Evolutionary conservation across 2,797 vertebrate genomes (phyloP).

Genomic region (Schizopygopsis pylzovi): DNA sequence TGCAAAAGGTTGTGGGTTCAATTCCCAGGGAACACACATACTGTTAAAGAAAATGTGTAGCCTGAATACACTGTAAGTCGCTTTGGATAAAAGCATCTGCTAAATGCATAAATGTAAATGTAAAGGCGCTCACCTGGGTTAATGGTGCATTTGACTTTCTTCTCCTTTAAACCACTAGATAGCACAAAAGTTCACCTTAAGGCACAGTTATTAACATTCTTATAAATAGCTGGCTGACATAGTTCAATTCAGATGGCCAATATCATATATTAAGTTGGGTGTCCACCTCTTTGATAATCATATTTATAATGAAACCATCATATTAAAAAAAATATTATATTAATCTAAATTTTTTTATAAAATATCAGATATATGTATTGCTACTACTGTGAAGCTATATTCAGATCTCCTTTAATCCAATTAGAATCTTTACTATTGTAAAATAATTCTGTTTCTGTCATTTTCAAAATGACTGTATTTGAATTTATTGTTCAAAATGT

Average conservation of each 20-base stretch:
- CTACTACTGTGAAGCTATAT: background rate
- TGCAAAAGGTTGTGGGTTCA: no score
- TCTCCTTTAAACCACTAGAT: background rate
- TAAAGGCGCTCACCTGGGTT: background rate
- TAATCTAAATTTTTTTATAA: background rate
- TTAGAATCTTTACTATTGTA: no score
- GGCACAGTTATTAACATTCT: background rate
- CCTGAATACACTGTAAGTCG: no score
- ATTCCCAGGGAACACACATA: no score
- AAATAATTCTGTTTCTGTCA: no score
- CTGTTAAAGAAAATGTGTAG: no score
- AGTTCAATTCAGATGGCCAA: background rate
- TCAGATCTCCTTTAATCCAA: no score
- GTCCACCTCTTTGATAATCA: background rate
- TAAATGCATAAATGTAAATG: no score
- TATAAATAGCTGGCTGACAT: background rate
- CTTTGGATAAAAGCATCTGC: no score
- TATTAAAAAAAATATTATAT: background rate
- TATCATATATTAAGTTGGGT: background rate
- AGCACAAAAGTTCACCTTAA: background rate
- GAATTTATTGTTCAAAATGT: background rate
- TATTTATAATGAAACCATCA: background rate
- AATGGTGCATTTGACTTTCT: background rate
- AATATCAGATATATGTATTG: background rate
- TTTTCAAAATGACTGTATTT: background rate